Conservation (phyloP, 2,888 invertebrate genomes). For the Nipponacmea schrenckii region DNA sequence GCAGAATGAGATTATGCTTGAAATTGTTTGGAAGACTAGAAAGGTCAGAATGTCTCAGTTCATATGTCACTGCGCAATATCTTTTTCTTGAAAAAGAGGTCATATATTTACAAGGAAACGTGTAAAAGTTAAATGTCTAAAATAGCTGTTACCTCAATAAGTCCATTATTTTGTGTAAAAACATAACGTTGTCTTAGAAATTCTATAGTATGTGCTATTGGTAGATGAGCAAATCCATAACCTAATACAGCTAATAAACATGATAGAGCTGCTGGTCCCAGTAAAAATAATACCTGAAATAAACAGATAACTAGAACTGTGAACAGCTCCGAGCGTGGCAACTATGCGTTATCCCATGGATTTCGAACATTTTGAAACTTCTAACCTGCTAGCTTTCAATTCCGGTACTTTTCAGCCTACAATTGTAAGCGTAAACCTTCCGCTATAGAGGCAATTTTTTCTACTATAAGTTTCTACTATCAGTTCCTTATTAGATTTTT, state of each 20-base stretch:
- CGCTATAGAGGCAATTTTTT: too few relatives aligned
- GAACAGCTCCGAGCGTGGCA: too few relatives aligned
- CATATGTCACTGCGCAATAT: neutral
- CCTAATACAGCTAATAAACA: constrained; percentile 51
- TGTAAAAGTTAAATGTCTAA: neutral
- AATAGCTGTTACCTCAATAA: constrained; percentile 33
- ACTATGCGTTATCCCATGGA: too few relatives aligned
- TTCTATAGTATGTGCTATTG: constrained; percentile 40
- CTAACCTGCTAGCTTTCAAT: too few relatives aligned
- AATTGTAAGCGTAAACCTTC: too few relatives aligned
- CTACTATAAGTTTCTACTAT: too few relatives aligned
- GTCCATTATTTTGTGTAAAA: constrained; percentile 37
- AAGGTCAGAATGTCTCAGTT: neutral
- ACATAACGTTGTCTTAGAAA: constrained; percentile 45
- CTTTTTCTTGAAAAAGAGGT: neutral
- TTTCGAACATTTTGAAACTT: too few relatives aligned
- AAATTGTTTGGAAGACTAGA: too few relatives aligned
- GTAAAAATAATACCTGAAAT: constrained; percentile 46
- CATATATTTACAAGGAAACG: constrained; percentile 8
- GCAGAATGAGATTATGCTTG: neutral
- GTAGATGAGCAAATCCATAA: constrained; percentile 51
- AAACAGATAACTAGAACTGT: neutral
- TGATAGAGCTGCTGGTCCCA: constrained; percentile 49
- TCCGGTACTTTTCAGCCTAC: too few relatives aligned
- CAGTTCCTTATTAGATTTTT: too few relatives aligned